These are phyloP conservation scores for Aurelia coerulea DNA, from an alignment of 30 jellyfish, hydroid and myxozoan genomes.

Conservation along the genomic window DNA sequence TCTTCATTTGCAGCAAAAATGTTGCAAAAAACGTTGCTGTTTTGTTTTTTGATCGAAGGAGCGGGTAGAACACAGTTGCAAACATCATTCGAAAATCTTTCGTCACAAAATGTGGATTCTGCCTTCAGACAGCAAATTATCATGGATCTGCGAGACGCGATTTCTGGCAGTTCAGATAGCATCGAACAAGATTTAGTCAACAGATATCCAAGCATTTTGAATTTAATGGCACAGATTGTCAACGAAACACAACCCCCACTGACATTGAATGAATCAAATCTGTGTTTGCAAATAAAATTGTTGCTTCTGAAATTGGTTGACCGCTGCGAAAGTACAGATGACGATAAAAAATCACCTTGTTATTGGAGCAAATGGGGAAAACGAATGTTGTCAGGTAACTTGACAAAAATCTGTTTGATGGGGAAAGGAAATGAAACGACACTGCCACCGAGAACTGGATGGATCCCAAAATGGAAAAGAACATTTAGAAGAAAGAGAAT, in stretches of 20 bases:
- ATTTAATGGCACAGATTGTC: not conserved
- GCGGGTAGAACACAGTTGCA: too few species aligned
- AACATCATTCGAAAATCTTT: not conserved
- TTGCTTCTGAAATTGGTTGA: not conserved
- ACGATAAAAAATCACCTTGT: not conserved
- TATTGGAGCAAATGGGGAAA: not conserved
- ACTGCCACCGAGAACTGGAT: too few species aligned
- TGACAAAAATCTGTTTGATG: not conserved
- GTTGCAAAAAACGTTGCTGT: too few species aligned
- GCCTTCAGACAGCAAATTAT: not conserved
- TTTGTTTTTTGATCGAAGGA: too few species aligned
- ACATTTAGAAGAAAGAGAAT: not conserved
- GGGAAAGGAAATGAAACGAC: too few species aligned
- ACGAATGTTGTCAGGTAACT: not conserved
- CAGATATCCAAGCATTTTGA: slow-evolving; percentile 36
- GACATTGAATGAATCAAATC: not conserved
- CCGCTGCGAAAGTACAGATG: not conserved
- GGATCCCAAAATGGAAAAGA: not conserved
- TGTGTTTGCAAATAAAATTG: not conserved
- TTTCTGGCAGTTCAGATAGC: not conserved
- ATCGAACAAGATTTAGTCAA: not conserved
- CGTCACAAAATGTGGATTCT: not conserved
- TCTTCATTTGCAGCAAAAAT: too few species aligned
- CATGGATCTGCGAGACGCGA: not conserved
- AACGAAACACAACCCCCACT: not conserved